Base-by-base conservation (phyloP, 2,113 vertebrate genomes). In the Cynoglossus semilaevis region DNA sequence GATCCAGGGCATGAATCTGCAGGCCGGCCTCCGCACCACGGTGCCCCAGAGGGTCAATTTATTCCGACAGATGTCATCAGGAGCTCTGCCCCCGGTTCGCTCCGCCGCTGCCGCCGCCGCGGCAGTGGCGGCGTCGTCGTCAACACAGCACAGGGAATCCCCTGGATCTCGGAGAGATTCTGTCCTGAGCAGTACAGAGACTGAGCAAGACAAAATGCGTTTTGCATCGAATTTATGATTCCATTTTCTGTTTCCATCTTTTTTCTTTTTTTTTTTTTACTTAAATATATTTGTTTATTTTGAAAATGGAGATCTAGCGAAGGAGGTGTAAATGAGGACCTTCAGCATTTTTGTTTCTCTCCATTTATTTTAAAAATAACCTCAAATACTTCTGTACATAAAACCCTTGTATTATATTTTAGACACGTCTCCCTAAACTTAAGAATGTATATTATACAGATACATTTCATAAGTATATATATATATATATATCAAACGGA, bases 221-320 rank as follows among this genome's bases (percentile, higher is more conserved):
- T 99, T 97, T 76, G 91, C 96, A 63, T 97, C 96, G 70, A 98
- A 98, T 92, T 94, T 98, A 94, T 99, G 95, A 99, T 94, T 89
- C 86, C 86, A 44, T 87, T 79, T 79, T 75, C 2, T 29, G 22
- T 34, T 52, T 36, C 45, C 63, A 70, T 15, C 7, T 50, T 29
- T 6, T 77, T 79, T 81, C 51, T 53, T 86, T 86, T 82, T 81
- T 82, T 72, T 82, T 82, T 82, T 73, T 58, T 71, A 82, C 63
- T 70, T 79, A 57, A 83, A 76, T 74, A 67, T 79, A 55, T 85
- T 91, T 85, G 46, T 90, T 65, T 84, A 88, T 90, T 90, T 88
- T 83, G 67, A 78, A 74, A 69, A 87, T 66, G 80, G 82, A 87
- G 80, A 79, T 75, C 86, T 50, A 68, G 88, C 90, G 81, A 90